A percentile compares a stretch with the other conserved stretches of the same genome.
Evolutionary conservation across 2,888 invertebrate species (phyloP).

Genomic region (Nycteola revayana): DNA sequence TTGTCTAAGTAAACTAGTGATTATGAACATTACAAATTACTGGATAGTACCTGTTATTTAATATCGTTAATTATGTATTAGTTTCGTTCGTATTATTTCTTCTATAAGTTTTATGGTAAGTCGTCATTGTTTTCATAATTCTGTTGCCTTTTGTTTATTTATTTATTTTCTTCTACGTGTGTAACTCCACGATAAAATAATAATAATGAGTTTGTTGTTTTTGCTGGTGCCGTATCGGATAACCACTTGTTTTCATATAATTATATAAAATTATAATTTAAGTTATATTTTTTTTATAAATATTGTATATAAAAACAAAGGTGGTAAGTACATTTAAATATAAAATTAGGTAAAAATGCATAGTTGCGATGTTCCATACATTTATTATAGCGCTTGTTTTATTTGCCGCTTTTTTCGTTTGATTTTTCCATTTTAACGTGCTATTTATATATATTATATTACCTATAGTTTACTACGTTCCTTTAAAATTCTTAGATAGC

Average conservation of each 20-base stretch:
- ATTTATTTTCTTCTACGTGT: conserved; percentile 20
- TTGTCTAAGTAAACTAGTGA: too few relatives aligned
- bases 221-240: conserved; percentile 51
- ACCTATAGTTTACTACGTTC: conserved; percentile 20
- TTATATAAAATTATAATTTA: conserved; percentile 12
- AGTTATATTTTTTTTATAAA: neutral
- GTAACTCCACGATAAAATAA: conserved; percentile 9
- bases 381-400: conserved; percentile 55
- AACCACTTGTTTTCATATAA: conserved; percentile 12
- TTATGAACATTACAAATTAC: too few relatives aligned
- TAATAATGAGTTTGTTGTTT: conserved; percentile 24
- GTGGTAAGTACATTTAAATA: conserved; percentile 28
- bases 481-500: conserved; percentile 23
- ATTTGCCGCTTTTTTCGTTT: conserved; percentile 65
- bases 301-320: conserved; percentile 11
- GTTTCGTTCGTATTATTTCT: too few relatives aligned
- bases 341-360: conserved; percentile 25
- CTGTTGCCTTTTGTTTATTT: conserved; percentile 16
- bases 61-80: too few relatives aligned
- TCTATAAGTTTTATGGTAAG: conserved; percentile 1
- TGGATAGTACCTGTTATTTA: too few relatives aligned
- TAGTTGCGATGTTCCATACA: conserved; percentile 23
- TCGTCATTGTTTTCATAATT: neutral
- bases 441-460: conserved; percentile 22
- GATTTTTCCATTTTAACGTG: conserved; percentile 35